phyloP scores from a whole-genome alignment of 2,113 vertebrate genomes.

The Romanogobio albipinnatus region DNA sequence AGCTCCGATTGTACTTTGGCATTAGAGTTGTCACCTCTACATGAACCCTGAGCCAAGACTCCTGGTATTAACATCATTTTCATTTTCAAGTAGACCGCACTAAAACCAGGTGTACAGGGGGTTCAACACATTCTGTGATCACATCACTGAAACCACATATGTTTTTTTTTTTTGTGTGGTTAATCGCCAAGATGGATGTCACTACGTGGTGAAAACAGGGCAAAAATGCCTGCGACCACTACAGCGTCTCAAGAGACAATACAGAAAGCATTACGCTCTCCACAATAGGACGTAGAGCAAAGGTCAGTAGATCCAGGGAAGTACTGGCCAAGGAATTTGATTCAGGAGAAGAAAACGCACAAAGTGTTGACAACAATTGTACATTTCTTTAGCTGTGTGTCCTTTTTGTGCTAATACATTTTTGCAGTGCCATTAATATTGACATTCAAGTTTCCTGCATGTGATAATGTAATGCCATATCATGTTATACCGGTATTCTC shows the following conservation, averaged over 20 bases:
- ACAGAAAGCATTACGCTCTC: not conserved
- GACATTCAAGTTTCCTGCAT: not conserved
- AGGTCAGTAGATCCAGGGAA: not conserved
- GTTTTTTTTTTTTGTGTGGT: not conserved
- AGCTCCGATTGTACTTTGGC: conserved; percentile 76
- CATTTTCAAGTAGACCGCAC: not conserved
- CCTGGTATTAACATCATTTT: not conserved
- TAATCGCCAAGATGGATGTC: not conserved
- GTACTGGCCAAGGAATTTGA: not conserved
- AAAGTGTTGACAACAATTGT: not conserved
- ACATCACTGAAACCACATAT: not conserved
- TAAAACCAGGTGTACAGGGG: not conserved
- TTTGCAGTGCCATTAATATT: not conserved
- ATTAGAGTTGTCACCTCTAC: conserved; percentile 66
- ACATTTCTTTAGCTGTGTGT: not conserved
- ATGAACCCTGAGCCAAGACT: not conserved
- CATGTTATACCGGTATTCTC: not conserved
- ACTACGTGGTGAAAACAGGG: not conserved
- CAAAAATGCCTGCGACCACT: not conserved
- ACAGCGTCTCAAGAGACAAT: not conserved
- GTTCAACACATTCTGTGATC: not conserved
- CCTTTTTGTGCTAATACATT: not conserved
- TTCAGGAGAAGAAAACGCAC: not conserved
- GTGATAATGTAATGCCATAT: not conserved
- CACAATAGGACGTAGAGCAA: not conserved